These are phyloP conservation scores for Rhagophthalmus giganteus DNA, from an alignment of 2,888 invertebrate species.

Conservation along the genomic window DNA sequence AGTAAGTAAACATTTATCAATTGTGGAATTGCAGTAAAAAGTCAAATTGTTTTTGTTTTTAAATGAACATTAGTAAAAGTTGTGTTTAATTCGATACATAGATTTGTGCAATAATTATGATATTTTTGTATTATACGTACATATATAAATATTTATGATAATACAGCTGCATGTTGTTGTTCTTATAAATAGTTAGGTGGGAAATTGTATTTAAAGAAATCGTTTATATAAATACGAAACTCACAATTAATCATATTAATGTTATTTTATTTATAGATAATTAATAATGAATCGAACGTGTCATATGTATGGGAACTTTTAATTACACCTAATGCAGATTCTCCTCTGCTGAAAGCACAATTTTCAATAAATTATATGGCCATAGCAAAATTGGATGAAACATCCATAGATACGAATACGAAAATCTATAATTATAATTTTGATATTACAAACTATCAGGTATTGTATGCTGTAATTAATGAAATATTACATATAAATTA, in stretches of 20 bases:
- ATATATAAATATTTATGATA: too few species aligned
- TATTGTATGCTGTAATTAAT: slow-evolving; percentile 47
- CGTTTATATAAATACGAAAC: neutral
- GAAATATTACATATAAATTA: too few species aligned
- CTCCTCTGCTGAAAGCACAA: slow-evolving; percentile 62
- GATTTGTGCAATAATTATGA: too few species aligned
- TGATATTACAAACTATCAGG: slow-evolving; percentile 80
- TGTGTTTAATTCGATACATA: too few species aligned
- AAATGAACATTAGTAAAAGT: too few species aligned
- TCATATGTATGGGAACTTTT: slow-evolving; percentile 81
- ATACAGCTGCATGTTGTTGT: too few species aligned
- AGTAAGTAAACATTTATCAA: slow-evolving; percentile 41
- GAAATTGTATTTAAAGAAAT: neutral
- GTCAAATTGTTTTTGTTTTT: too few species aligned
- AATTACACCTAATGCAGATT: slow-evolving; percentile 51
- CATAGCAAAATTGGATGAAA: slow-evolving; percentile 44
- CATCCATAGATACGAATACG: slow-evolving; percentile 46
- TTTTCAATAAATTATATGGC: slow-evolving; percentile 65
- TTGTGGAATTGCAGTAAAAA: too few species aligned
- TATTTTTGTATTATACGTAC: too few species aligned
- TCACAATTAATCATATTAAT: too few species aligned
- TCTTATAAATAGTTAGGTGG: neutral
- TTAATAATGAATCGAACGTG: slow-evolving; percentile 74
- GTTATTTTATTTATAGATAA: slow-evolving; percentile 60
- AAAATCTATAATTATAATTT: slow-evolving; percentile 69